Percentiles rank a stretch among this genome's conserved stretches.
Conservation (phyloP, 2,888 invertebrate species). For the Aspidapion aeneum region DNA sequence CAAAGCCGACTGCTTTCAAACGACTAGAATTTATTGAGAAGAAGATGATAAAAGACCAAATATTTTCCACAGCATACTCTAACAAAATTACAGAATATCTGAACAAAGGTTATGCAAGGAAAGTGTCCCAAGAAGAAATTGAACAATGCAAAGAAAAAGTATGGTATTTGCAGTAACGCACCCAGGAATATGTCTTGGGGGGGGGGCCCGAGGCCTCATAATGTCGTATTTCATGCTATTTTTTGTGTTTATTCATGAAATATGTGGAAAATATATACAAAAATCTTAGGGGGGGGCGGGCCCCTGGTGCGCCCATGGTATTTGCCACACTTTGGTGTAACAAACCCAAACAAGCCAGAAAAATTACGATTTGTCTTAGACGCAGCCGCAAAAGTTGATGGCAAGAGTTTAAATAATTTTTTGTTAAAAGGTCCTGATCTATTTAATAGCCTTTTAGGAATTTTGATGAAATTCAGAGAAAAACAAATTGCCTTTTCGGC, state of each 20-base stretch:
- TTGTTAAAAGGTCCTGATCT: constrained; percentile 1
- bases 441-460: background rate
- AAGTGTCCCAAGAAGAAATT: background rate
- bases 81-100: background rate
- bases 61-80: background rate
- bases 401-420: background rate
- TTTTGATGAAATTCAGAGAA: background rate
- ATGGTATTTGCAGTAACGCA: too few relatives aligned
- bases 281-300: too few relatives aligned
- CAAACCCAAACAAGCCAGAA: background rate
- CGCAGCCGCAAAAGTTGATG: background rate
- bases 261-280: too few relatives aligned
- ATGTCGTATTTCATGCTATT: too few relatives aligned
- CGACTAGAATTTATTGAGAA: background rate
- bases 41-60: background rate
- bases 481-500: background rate
- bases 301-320: too few relatives aligned
- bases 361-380: constrained; percentile 3
- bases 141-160: background rate
- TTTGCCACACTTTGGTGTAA: background rate
- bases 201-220: too few relatives aligned
- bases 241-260: too few relatives aligned
- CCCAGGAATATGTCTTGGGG: too few relatives aligned
- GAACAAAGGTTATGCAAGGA: constrained; percentile 1
- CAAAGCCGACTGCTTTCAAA: background rate